A percentile compares a stretch with the other conserved stretches of the same genome.
phyloP scores from a whole-genome alignment of 1,140 invertebrate genomes.

The Octopus bimaculoides region DNA sequence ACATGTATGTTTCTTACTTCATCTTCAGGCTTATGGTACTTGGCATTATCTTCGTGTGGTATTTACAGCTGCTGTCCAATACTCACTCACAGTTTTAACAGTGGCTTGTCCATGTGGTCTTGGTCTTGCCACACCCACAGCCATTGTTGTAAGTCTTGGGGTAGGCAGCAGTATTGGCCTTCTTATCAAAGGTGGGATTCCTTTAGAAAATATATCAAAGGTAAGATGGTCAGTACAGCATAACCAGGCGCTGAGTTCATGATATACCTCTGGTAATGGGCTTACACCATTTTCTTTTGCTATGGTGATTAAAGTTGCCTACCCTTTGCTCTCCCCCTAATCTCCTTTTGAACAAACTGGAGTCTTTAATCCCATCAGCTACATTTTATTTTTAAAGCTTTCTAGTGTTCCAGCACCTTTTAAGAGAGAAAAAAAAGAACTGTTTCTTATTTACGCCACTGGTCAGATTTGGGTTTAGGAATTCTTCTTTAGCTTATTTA shows the following conservation, averaged over 20 bases:
- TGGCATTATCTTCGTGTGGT: not conserved
- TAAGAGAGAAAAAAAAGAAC: too few relatives aligned
- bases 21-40: too few relatives aligned
- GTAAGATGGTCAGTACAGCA: not conserved
- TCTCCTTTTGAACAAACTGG: not conserved
- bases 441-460: too few relatives aligned
- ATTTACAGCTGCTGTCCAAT: not conserved
- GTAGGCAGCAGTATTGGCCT: not conserved
- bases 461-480: too few relatives aligned
- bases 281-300: not conserved
- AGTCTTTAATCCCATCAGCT: not conserved
- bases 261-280: not conserved
- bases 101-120: slow-evolving; percentile 5
- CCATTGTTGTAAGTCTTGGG: not conserved
- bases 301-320: too few relatives aligned
- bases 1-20: too few relatives aligned
- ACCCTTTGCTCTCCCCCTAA: not conserved
- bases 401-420: too few relatives aligned
- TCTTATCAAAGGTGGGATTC: slow-evolving; percentile 10
- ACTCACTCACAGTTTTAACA: not conserved
- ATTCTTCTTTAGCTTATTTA: too few relatives aligned
- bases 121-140: not conserved
- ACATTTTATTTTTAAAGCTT: too few relatives aligned
- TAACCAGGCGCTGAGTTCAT: too few relatives aligned
- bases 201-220: not conserved